These are phyloP conservation scores for Muscidifurax raptorellus DNA, from an alignment of 1,140 invertebrate genomes.

Conservation along the genomic window DNA sequence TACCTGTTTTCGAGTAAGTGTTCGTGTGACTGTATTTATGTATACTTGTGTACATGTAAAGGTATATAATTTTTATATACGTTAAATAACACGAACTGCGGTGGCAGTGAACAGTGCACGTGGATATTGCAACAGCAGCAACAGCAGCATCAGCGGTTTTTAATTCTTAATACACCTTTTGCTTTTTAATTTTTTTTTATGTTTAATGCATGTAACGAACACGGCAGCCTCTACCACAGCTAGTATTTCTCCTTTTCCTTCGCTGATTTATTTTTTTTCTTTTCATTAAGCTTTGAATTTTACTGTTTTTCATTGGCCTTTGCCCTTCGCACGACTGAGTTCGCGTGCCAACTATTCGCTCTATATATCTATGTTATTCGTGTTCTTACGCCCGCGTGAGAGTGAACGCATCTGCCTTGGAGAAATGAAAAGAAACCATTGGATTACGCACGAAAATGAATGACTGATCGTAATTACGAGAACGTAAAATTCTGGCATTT, in stretches of 20 bases:
- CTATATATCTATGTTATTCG: neutral
- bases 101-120: slow-evolving; percentile 75
- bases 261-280: slow-evolving; percentile 12
- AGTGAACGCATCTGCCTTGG: neutral
- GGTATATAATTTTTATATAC: slow-evolving; percentile 57
- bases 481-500: neutral
- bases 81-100: slow-evolving; percentile 73
- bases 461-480: neutral
- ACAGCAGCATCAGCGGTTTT: slow-evolving; percentile 58
- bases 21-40: slow-evolving; percentile 1
- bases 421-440: slow-evolving; percentile 17
- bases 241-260: slow-evolving; percentile 58
- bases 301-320: neutral
- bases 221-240: slow-evolving; percentile 70
- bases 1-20: slow-evolving; percentile 37
- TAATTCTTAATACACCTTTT: slow-evolving; percentile 60
- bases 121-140: slow-evolving; percentile 73
- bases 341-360: neutral
- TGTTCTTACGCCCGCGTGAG: neutral
- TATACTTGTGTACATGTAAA: slow-evolving; percentile 52
- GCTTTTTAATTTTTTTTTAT: slow-evolving; percentile 36
- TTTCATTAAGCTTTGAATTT: neutral
- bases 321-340: neutral
- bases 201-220: slow-evolving; percentile 67
- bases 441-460: neutral